Evolutionary conservation across 2,888 invertebrate genomes (phyloP).

Genomic region (Operophtera brumata): DNA sequence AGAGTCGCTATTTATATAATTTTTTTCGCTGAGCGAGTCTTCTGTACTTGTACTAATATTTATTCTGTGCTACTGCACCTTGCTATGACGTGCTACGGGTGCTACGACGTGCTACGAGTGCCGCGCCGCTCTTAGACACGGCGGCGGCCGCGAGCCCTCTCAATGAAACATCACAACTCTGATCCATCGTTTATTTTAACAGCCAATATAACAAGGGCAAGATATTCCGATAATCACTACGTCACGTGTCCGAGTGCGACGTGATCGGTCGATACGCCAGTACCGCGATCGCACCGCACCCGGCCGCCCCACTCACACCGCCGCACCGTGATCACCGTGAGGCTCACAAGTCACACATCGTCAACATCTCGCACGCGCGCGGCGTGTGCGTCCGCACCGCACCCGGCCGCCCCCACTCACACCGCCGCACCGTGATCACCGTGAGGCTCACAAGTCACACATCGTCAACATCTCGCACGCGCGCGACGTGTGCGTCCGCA

Average conservation of each 20-base stretch:
- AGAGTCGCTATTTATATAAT: no score
- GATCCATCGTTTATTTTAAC: slow-evolving; percentile 58
- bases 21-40: no score
- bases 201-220: slow-evolving; percentile 64
- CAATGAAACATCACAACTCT: slow-evolving; percentile 32
- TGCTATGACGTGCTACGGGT: no score
- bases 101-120: neutral
- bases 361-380: no score
- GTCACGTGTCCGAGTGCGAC: neutral
- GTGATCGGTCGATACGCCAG: neutral
- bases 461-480: no score
- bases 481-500: neutral
- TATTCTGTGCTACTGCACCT: no score
- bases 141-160: slow-evolving; percentile 40
- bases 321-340: neutral
- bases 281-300: slow-evolving; percentile 3
- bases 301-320: neutral
- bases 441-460: no score
- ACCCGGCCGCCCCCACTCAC: neutral
- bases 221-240: slow-evolving; percentile 40
- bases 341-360: no score
- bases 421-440: neutral
- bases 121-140: neutral
- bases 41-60: no score
- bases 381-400: neutral